phyloP scores from a whole-genome alignment of 2,888 invertebrate genomes.

The Dasypogon diadema region DNA sequence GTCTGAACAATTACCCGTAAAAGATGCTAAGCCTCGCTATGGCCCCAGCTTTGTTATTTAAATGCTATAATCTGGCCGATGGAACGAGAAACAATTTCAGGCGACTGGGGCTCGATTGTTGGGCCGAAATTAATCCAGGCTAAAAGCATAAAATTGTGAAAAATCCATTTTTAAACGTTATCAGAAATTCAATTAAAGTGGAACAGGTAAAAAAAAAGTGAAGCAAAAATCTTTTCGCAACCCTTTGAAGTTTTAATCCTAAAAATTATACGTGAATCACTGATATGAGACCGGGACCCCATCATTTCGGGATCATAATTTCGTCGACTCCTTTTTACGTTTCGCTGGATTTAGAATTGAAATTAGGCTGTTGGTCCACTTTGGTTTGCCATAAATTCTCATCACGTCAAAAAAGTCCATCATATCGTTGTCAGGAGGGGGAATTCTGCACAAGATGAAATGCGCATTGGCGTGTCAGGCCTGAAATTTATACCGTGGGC shows the following conservation, averaged over 20 bases:
- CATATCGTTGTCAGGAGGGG: constrained; percentile 34
- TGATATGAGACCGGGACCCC: neutral
- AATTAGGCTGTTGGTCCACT: constrained; percentile 43
- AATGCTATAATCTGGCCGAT: neutral
- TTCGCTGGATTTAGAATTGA: constrained; percentile 44
- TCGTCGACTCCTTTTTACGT: constrained; percentile 33
- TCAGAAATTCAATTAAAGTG: constrained; percentile 39
- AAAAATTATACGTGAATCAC: constrained; percentile 41
- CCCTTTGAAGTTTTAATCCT: constrained; percentile 46
- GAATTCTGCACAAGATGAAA: constrained; percentile 3
- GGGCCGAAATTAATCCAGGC: constrained; percentile 32
- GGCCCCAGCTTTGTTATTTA: constrained; percentile 19
- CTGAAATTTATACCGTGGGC: constrained; percentile 37
- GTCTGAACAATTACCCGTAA: constrained; percentile 18
- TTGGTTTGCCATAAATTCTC: constrained; percentile 40
- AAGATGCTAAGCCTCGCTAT: neutral
- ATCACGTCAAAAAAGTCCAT: constrained; percentile 49
- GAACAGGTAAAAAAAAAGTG: constrained; percentile 23
- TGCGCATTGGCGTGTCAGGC: constrained; percentile 28
- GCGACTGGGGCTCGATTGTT: neutral
- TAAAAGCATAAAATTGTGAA: constrained; percentile 30
- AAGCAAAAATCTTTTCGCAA: neutral
- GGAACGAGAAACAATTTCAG: constrained; percentile 13
- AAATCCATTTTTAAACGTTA: constrained; percentile 39
- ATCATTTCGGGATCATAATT: constrained; percentile 47